Conservation (phyloP, 1,140 invertebrate species). For the Adoxophyes honmai region DNA sequence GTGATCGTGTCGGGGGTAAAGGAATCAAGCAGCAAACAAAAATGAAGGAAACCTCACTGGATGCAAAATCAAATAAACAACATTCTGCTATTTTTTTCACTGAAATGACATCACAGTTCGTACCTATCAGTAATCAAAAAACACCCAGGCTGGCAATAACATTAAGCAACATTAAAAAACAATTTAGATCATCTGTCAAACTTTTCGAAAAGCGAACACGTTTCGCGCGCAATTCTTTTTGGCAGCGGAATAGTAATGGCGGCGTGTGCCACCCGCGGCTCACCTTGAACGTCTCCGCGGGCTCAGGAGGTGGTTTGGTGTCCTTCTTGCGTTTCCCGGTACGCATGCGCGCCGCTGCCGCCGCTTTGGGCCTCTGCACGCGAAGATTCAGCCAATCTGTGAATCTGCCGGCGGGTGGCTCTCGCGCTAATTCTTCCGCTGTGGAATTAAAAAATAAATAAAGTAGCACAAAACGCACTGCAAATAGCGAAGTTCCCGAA, state of each 20-base stretch:
- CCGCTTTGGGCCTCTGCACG: slow-evolving; percentile 53
- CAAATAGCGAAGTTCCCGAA: too few species aligned
- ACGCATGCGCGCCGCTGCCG: slow-evolving; percentile 49
- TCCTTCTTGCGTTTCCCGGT: slow-evolving; percentile 45
- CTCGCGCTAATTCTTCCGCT: slow-evolving; percentile 66
- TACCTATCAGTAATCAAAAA: too few species aligned
- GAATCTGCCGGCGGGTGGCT: slow-evolving; percentile 64
- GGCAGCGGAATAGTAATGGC: neutral
- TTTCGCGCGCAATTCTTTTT: slow-evolving; percentile 28
- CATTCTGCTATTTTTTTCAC: neutral
- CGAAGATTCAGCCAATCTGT: slow-evolving; percentile 66
- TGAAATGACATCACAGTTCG: too few species aligned
- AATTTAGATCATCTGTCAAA: neutral
- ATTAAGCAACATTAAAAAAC: neutral
- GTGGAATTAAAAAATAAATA: slow-evolving; percentile 28
- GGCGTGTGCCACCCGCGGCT: slow-evolving; percentile 36
- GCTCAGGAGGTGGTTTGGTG: slow-evolving; percentile 26
- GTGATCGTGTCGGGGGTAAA: too few species aligned
- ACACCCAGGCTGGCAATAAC: neutral
- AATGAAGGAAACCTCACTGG: too few species aligned
- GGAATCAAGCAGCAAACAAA: slow-evolving; percentile 11
- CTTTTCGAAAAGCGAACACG: slow-evolving; percentile 8
- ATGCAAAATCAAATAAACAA: slow-evolving; percentile 19
- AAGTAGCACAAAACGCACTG: slow-evolving; percentile 18
- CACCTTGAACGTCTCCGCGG: slow-evolving; percentile 55